A percentile compares a stretch with the other conserved stretches of the same genome.
Conservation (phyloP, 2,888 invertebrate species). For the Odontomyia ornata region DNA sequence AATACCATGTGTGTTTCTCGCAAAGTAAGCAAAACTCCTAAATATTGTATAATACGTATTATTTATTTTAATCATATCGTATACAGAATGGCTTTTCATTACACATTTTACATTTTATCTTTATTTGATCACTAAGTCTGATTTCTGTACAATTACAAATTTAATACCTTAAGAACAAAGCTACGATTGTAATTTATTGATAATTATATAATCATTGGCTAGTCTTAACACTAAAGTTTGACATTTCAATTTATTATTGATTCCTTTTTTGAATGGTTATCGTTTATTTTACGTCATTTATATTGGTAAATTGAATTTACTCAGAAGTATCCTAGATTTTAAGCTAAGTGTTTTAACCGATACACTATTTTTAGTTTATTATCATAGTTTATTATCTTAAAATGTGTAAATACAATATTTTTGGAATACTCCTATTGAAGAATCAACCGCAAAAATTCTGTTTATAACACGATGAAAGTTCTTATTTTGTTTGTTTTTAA, state of each 20-base stretch:
- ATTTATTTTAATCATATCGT: slow-evolving; percentile 47
- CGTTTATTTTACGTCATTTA: slow-evolving; percentile 13
- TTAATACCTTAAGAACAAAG: slow-evolving; percentile 43
- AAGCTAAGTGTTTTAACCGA: background rate
- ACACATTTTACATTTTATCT: slow-evolving; percentile 38
- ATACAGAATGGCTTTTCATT: slow-evolving; percentile 49
- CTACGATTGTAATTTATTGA: slow-evolving; percentile 17
- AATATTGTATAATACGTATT: slow-evolving; percentile 31
- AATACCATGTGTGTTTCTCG: too few species aligned
- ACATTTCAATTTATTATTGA: slow-evolving; percentile 19
- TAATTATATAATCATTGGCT: slow-evolving; percentile 21
- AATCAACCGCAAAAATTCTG: slow-evolving; percentile 15
- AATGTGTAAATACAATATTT: slow-evolving; percentile 25
- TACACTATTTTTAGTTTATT: slow-evolving; percentile 7
- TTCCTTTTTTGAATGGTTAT: too few species aligned
- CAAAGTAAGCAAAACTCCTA: background rate
- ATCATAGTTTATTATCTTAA: background rate
- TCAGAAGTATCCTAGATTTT: background rate
- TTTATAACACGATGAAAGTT: slow-evolving; percentile 44
- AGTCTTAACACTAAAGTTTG: background rate
- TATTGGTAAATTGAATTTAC: slow-evolving; percentile 24
- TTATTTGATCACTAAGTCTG: slow-evolving; percentile 36
- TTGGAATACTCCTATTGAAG: background rate
- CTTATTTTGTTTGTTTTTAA: slow-evolving; percentile 45
- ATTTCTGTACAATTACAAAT: slow-evolving; percentile 39